Evolutionary conservation across 1,140 invertebrate species (phyloP), one percentile per base, ranked within the genome.

Genomic region (Zaprionus ornatus): DNA sequence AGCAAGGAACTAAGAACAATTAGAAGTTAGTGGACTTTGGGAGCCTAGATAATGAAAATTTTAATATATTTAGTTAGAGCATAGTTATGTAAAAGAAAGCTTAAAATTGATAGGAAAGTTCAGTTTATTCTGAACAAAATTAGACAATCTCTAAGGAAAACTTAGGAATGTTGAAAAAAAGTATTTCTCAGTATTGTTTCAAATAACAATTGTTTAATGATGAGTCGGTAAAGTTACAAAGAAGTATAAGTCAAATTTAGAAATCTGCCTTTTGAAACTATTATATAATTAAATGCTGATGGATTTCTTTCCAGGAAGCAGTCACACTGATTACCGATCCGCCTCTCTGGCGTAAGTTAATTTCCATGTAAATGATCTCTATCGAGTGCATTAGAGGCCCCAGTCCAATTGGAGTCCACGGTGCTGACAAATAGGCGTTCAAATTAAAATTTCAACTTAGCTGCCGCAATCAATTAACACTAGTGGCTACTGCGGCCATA

Each of bases 381-480:
- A 13, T 40, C 32, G 29, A 59, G 32, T 37, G 56, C 57, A 60
- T 60, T 60, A 25, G 35, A 60, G 29, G 10, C 29, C 29, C 9
- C 37, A 6, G 17, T 23, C 19, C 19, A 21, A 50, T 50, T 50
- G 45, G 10, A 50, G 10, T 50, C 19, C 19, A 23, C 7, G 19
- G 19, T 6, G 45, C 19, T 23, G 63, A 25, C 27, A 52, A 63
- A 56, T 56, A 57, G 52, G 21, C 54, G 69, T 37, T 66, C 32
- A 64, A 55, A 65, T 83, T 76, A 74, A 83, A 83, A 72, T 78
- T 82, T 76, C 80, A 76, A 76, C 48, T 81, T 45, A 17, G 40
- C 40, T 17, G n/a, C n/a, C 72, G 79, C 79, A 69, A 82, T 82
- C 79, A 82, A 82, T 82, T 79, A 79, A 83, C 74, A 82, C 71